Conservation (phyloP, 2,113 vertebrate genomes). For the Heterotis niloticus region DNA sequence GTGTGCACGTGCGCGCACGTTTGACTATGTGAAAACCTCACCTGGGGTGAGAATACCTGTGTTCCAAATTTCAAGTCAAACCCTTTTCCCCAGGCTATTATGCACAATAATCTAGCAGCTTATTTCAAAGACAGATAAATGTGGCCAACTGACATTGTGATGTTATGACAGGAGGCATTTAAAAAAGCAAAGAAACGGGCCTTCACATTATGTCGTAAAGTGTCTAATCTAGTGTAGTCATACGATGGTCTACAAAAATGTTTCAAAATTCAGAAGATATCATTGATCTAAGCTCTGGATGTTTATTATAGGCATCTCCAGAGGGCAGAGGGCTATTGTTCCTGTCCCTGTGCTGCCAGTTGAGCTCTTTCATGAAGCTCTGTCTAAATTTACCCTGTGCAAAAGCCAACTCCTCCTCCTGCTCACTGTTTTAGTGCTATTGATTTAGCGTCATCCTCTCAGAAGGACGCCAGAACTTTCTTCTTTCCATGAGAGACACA, state of each 20-base stretch:
- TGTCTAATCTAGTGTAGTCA: too few species aligned
- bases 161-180: not conserved
- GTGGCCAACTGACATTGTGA: not conserved
- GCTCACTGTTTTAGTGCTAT: conserved; percentile 31
- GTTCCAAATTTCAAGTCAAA: too few species aligned
- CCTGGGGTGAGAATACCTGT: too few species aligned
- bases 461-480: not conserved
- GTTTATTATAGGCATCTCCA: not conserved
- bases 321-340: conserved; percentile 6
- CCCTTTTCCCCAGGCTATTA: too few species aligned
- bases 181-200: not conserved
- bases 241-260: not conserved
- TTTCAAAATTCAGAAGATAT: not conserved
- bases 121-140: not conserved
- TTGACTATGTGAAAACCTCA: too few species aligned
- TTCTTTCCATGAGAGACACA: not conserved
- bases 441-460: not conserved
- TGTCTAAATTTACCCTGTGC: conserved; percentile 60
- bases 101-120: not conserved
- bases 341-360: conserved; percentile 13
- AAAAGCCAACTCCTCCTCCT: conserved; percentile 51
- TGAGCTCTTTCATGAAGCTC: not conserved
- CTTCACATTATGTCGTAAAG: not conserved
- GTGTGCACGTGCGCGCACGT: too few species aligned
- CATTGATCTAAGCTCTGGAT: not conserved